Evolutionary conservation across 2,888 invertebrate species (phyloP).

Genomic region (Catocala fraxini): DNA sequence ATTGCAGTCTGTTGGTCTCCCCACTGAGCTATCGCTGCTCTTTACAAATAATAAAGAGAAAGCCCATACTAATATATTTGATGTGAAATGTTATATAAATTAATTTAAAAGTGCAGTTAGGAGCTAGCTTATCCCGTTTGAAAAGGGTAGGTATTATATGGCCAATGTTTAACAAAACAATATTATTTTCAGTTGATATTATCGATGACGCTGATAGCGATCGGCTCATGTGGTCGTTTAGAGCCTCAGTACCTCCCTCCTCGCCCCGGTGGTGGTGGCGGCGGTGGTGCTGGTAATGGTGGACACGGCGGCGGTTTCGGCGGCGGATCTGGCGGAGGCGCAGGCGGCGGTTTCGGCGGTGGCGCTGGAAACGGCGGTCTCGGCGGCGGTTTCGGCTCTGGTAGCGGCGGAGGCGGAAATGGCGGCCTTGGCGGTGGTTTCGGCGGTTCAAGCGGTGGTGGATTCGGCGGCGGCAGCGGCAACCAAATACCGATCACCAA

Average conservation of each 20-base stretch:
- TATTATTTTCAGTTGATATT: conserved; percentile 55
- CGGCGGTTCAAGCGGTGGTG: conserved; percentile 42
- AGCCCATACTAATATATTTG: too few relatives aligned
- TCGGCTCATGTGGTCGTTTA: conserved; percentile 69
- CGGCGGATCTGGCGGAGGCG: conserved; percentile 48
- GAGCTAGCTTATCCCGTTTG: too few relatives aligned
- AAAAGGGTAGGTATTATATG: too few relatives aligned
- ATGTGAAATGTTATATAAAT: too few relatives aligned
- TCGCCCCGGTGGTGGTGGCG: conserved; percentile 46
- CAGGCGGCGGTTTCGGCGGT: conserved; percentile 35
- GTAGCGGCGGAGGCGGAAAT: conserved; percentile 23
- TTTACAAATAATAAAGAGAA: too few relatives aligned
- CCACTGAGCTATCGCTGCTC: too few relatives aligned
- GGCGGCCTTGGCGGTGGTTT: conserved; percentile 40
- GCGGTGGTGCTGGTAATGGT: conserved; percentile 40
- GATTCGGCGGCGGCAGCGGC: conserved; percentile 59
- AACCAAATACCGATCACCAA: conserved; percentile 87
- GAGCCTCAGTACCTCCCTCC: conserved; percentile 63
- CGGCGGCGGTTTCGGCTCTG: conserved; percentile 47
- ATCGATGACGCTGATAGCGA: conserved; percentile 67
- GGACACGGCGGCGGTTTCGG: conserved; percentile 42
- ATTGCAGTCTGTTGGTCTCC: too few relatives aligned
- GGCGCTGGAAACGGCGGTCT: conserved; percentile 50
- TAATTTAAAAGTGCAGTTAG: too few relatives aligned
- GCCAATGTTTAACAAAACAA: background rate